A percentile compares a stretch with the other conserved stretches of the same genome.
phyloP scores from a whole-genome alignment of 2,797 vertebrate species.

The Myotis findleyi region DNA sequence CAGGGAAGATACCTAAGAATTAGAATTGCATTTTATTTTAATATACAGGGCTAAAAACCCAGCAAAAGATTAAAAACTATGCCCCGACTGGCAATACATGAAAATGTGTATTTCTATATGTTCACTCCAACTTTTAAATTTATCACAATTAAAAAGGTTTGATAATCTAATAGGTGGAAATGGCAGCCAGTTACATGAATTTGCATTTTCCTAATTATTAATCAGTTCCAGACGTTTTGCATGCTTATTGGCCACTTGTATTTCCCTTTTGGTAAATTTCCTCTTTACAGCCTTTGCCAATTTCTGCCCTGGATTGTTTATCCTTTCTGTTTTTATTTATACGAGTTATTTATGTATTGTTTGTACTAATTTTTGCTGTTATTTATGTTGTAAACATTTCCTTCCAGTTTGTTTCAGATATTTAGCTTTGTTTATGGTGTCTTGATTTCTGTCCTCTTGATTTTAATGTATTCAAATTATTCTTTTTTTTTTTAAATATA shows the following conservation, averaged over 20 bases:
- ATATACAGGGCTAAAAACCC: neutral
- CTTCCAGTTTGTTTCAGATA: slow-evolving; percentile 6
- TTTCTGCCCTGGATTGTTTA: slow-evolving; percentile 57
- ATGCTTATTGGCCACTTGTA: neutral
- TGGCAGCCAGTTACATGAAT: neutral
- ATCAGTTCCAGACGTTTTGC: neutral
- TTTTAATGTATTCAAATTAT: neutral
- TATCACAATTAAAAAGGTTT: neutral
- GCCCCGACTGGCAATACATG: neutral
- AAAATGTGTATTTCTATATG: neutral
- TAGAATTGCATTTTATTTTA: neutral
- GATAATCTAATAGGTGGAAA: neutral
- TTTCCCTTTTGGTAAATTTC: slow-evolving; percentile 36
- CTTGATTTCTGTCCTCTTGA: slow-evolving; percentile 24
- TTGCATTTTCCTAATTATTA: slow-evolving; percentile 54
- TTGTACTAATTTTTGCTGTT: slow-evolving; percentile 48
- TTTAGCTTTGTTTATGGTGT: slow-evolving; percentile 40
- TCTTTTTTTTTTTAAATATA: slow-evolving; percentile 22
- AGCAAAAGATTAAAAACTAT: neutral
- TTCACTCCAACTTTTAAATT: neutral
- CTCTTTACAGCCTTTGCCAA: slow-evolving; percentile 34
- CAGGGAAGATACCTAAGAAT: neutral
- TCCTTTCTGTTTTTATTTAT: slow-evolving; percentile 68
- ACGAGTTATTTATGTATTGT: slow-evolving; percentile 46
- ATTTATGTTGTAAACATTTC: slow-evolving; percentile 61